A percentile compares a stretch with the other conserved stretches of the same genome.
Evolutionary conservation across 2,888 invertebrate genomes (phyloP).

Genomic region (Thelaira solivaga): DNA sequence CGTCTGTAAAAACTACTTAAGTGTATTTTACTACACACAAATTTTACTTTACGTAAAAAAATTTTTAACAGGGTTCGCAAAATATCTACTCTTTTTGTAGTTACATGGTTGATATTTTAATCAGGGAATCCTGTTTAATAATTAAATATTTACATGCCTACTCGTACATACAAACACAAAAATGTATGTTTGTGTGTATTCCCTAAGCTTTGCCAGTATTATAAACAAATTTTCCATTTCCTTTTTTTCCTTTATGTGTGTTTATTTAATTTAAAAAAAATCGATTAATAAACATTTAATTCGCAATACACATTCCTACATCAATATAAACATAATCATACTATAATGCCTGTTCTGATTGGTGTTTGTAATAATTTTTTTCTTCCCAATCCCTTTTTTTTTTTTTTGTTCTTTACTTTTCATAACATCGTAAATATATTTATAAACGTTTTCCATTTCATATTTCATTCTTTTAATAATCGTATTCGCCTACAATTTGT

Average conservation of each 20-base stretch:
- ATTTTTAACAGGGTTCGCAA: slow-evolving; percentile 14
- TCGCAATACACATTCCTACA: no score
- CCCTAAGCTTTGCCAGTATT: slow-evolving; percentile 23
- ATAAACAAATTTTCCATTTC: slow-evolving; percentile 68
- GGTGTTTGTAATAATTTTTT: slow-evolving; percentile 71
- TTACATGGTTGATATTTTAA: neutral
- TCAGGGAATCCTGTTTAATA: slow-evolving; percentile 14
- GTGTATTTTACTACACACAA: slow-evolving; percentile 28
- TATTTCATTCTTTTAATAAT: slow-evolving; percentile 33
- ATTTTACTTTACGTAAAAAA: neutral
- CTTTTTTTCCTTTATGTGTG: slow-evolving; percentile 69
- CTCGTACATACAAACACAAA: no score
- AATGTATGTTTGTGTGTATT: no score
- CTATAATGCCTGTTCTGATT: slow-evolving; percentile 75
- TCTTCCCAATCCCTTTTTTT: neutral
- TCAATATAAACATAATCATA: slow-evolving; percentile 39
- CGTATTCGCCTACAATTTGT: slow-evolving; percentile 33
- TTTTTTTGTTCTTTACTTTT: neutral
- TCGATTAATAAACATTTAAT: slow-evolving; percentile 20
- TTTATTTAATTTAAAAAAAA: slow-evolving; percentile 58
- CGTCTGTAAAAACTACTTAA: slow-evolving; percentile 22
- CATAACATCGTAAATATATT: neutral
- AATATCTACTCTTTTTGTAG: neutral
- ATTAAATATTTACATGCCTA: no score
- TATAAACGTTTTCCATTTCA: slow-evolving; percentile 7